Conservation (phyloP, 2,797 vertebrate genomes). For the Peromyscus aztecus region DNA sequence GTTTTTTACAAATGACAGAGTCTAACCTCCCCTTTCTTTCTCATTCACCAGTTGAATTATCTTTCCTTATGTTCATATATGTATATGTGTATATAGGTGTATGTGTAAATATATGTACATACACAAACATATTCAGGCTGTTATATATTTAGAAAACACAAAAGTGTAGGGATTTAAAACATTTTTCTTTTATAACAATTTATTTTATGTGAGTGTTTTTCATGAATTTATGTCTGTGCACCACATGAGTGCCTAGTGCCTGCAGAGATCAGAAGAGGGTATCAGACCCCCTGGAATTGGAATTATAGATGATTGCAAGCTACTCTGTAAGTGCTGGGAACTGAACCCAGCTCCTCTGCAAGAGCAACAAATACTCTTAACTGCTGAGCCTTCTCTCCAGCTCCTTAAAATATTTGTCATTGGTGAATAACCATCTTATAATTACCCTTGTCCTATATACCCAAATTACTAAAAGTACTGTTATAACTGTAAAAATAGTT, state of each 20-base stretch:
- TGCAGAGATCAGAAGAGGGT: neutral
- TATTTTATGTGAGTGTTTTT: neutral
- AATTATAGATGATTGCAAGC: neutral
- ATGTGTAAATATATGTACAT: neutral
- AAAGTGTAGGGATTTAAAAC: conserved; percentile 20
- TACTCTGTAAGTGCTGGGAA: neutral
- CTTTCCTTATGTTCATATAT: neutral
- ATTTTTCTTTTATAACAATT: neutral
- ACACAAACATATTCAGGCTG: neutral
- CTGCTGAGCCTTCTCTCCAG: neutral
- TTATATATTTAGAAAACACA: neutral
- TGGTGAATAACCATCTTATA: neutral
- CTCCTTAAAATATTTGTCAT: conserved; percentile 11
- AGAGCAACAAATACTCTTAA: neutral
- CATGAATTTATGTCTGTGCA: neutral
- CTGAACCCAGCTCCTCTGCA: neutral
- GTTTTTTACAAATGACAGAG: neutral
- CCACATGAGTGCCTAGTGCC: neutral
- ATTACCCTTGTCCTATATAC: neutral
- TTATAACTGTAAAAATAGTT: conserved; percentile 5
- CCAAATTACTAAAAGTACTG: conserved; percentile 13
- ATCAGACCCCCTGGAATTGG: neutral
- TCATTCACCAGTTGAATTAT: neutral
- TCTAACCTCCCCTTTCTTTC: neutral
- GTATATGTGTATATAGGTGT: neutral